phyloP scores from a whole-genome alignment of 2,888 invertebrate species.

The Alitta virens region DNA sequence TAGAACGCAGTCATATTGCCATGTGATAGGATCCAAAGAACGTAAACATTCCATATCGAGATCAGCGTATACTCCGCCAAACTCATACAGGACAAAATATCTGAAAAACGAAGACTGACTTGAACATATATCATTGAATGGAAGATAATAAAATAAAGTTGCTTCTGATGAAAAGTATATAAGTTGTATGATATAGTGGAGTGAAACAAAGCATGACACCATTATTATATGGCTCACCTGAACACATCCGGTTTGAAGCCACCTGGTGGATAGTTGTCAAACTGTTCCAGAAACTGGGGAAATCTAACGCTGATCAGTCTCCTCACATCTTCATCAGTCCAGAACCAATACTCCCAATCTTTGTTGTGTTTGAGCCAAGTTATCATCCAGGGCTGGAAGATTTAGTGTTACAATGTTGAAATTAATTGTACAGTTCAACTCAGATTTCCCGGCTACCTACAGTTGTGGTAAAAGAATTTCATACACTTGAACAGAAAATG shows the following conservation, averaged over 20 bases:
- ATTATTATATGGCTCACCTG: too few species aligned
- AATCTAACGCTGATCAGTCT: conserved; percentile 39
- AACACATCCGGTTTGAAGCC: conserved; percentile 48
- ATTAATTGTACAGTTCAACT: too few species aligned
- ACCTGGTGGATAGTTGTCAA: conserved; percentile 41
- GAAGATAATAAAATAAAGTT: too few species aligned
- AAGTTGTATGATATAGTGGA: too few species aligned
- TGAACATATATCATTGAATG: too few species aligned
- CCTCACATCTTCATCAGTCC: conserved; percentile 51
- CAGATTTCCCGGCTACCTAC: too few species aligned
- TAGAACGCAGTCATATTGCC: conserved; percentile 20
- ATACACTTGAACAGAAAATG: too few species aligned
- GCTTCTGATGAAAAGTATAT: too few species aligned
- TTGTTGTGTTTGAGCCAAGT: conserved; percentile 45
- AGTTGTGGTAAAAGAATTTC: too few species aligned
- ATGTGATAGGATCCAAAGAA: conserved; percentile 31
- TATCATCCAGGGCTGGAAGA: conserved; percentile 37
- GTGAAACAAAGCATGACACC: too few species aligned
- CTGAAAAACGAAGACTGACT: too few species aligned
- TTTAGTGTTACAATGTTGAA: too few species aligned
- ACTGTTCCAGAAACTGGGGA: conserved; percentile 38
- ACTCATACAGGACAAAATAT: conserved; percentile 49
- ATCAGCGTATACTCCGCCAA: conserved; percentile 51
- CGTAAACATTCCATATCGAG: conserved; percentile 48
- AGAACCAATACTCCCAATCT: conserved; percentile 52